Conservation (phyloP, 2,888 invertebrate species). For the Melanophora roralis region DNA sequence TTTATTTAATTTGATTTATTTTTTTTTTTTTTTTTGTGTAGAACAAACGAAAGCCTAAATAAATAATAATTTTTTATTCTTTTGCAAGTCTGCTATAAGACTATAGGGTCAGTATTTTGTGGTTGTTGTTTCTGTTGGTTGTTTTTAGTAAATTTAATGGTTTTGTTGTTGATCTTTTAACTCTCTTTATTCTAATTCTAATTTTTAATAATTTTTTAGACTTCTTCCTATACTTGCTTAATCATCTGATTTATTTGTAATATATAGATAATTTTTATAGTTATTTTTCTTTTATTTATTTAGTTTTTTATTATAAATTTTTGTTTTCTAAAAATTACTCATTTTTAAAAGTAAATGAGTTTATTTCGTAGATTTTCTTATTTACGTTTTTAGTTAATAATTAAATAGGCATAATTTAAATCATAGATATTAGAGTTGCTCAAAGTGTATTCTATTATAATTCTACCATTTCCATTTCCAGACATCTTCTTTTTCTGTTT, state of each 20-base stretch:
- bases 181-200: slow-evolving; percentile 66
- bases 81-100: slow-evolving; percentile 53
- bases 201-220: slow-evolving; percentile 44
- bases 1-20: background rate
- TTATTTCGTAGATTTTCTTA: slow-evolving; percentile 59
- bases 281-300: too few relatives aligned
- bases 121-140: background rate
- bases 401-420: slow-evolving; percentile 63
- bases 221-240: slow-evolving; percentile 32
- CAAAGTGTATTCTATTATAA: slow-evolving; percentile 36
- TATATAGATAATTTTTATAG: slow-evolving; percentile 37
- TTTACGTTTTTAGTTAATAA: slow-evolving; percentile 58
- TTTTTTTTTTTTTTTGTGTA: slow-evolving; percentile 32
- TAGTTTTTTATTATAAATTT: slow-evolving; percentile 25
- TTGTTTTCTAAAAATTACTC: slow-evolving; percentile 58
- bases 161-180: slow-evolving; percentile 48
- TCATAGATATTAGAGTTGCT: slow-evolving; percentile 57
- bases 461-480: slow-evolving; percentile 36
- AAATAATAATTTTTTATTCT: slow-evolving; percentile 2
- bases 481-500: slow-evolving; percentile 5
- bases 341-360: slow-evolving; percentile 60
- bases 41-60: slow-evolving; percentile 55
- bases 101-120: slow-evolving; percentile 31
- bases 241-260: slow-evolving; percentile 41
- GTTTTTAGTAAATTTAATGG: slow-evolving; percentile 31